These are phyloP conservation scores for Acanthis flammea DNA, from an alignment of 2,797 vertebrate species.

Conservation along the genomic window DNA sequence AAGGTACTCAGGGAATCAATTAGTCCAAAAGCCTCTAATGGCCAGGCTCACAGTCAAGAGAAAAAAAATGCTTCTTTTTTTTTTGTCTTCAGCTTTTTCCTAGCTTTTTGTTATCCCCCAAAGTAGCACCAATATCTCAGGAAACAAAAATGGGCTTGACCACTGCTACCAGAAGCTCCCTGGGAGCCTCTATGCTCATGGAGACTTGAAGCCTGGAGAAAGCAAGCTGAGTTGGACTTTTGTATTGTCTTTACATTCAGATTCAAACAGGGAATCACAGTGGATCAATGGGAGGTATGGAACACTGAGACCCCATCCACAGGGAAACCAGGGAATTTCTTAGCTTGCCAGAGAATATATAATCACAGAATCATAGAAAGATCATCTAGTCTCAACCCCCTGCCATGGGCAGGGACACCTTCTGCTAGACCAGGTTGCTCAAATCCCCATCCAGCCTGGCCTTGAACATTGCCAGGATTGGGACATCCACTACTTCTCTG, in stretches of 20 bases:
- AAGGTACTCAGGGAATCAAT: not conserved
- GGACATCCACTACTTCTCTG: not conserved
- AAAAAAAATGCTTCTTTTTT: accelerated
- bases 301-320: not conserved
- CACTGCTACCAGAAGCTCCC: not conserved
- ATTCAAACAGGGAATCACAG: not conserved
- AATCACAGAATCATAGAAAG: not conserved
- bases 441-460: not conserved
- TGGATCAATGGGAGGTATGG: not conserved
- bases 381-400: not conserved
- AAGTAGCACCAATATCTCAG: not conserved
- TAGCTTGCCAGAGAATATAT: not conserved
- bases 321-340: not conserved
- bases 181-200: not conserved
- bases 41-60: not conserved
- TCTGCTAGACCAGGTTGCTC: not conserved
- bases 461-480: not conserved
- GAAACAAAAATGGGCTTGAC: not conserved
- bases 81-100: not conserved
- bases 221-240: not conserved
- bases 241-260: not conserved
- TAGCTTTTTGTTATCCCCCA: not conserved
- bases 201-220: not conserved
- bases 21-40: not conserved
- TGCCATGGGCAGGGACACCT: not conserved